Percentiles rank a stretch among this genome's conserved stretches.
Conservation (phyloP, 2,888 invertebrate species). For the Polydrusus cervinus region DNA sequence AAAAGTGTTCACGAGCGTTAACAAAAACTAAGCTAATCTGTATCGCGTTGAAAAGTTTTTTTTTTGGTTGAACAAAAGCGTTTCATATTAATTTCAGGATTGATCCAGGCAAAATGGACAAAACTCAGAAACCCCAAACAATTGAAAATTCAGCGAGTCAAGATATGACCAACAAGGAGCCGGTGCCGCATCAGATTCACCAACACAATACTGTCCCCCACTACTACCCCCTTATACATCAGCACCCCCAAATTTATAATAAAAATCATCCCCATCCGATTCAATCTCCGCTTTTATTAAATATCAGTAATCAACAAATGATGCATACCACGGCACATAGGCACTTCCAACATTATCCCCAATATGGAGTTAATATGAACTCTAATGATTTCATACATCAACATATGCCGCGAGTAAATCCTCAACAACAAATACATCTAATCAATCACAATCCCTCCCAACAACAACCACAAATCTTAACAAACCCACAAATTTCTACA, state of each 20-base stretch:
- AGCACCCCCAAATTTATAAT: slow-evolving; percentile 63
- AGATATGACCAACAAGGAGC: slow-evolving; percentile 59
- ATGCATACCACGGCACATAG: slow-evolving; percentile 60
- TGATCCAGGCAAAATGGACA: slow-evolving; percentile 70
- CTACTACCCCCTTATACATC: slow-evolving; percentile 65
- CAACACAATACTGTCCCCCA: slow-evolving; percentile 71
- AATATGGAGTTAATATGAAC: slow-evolving; percentile 45
- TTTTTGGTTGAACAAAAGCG: slow-evolving; percentile 1
- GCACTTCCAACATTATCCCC: slow-evolving; percentile 61
- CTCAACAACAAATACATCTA: slow-evolving; percentile 21
- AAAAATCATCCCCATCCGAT: slow-evolving; percentile 70
- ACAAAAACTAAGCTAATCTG: not conserved
- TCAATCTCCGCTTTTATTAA: slow-evolving; percentile 67
- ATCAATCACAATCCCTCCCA: not conserved
- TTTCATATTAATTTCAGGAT: slow-evolving; percentile 63
- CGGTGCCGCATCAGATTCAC: slow-evolving; percentile 72
- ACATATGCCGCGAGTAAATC: slow-evolving; percentile 33
- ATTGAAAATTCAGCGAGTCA: slow-evolving; percentile 61
- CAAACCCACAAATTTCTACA: slow-evolving; percentile 18
- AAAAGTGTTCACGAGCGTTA: not conserved
- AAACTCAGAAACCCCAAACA: slow-evolving; percentile 65
- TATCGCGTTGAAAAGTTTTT: not conserved
- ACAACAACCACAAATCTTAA: not conserved
- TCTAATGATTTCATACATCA: slow-evolving; percentile 43
- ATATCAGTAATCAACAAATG: slow-evolving; percentile 51